Evolutionary conservation across 2,888 invertebrate genomes (phyloP), one percentile per base, ranked within the genome.

Genomic region (Blomia tropicalis): DNA sequence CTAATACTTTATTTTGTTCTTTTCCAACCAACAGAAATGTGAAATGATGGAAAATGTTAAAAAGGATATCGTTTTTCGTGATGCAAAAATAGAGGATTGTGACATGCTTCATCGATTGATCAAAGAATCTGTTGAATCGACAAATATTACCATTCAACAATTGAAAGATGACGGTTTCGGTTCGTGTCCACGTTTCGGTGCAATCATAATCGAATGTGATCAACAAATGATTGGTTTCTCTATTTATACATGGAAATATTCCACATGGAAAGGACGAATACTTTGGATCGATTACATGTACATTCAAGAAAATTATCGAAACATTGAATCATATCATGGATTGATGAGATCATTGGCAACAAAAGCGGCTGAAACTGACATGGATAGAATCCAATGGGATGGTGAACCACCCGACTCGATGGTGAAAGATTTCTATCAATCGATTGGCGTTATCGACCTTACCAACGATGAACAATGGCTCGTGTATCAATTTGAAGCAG

Each of bases 281-380:
- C 64, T 75, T 14, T 73, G 74, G 68, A 69, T 76, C 66, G 75
- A 76, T 64, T 75, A 76, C 66, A 65, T 76, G 2, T 75, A 74
- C 67, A 72, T 76, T 7, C 69, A 69, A 1, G 71, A 71, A 5
- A 63, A 68, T 17, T 71, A 68, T 65, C 67, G 75, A 17, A 68
- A 71, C 5, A 64, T 66, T 36, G 73, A 73, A 2, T 68, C 74
- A 3, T 75, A 75, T 25, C 69, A 68, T 22, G 61, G 60, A 23
- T 64, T 75, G 19, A 72, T 65, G 14, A 71, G 19, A n/a, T 3
- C 22, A 41, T 31, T 60, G 22, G 43, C 62, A 3, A 67, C 70
- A 69, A 60, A 61, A 17, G 69, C 68, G 1, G 31, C 67, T 2
- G 64, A 66, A 1, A 66, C 65, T 25, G 59, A 53, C 1, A 68